Evolutionary conservation across 1,140 invertebrate species (phyloP).

Genomic region (Zaprionus inermis): DNA sequence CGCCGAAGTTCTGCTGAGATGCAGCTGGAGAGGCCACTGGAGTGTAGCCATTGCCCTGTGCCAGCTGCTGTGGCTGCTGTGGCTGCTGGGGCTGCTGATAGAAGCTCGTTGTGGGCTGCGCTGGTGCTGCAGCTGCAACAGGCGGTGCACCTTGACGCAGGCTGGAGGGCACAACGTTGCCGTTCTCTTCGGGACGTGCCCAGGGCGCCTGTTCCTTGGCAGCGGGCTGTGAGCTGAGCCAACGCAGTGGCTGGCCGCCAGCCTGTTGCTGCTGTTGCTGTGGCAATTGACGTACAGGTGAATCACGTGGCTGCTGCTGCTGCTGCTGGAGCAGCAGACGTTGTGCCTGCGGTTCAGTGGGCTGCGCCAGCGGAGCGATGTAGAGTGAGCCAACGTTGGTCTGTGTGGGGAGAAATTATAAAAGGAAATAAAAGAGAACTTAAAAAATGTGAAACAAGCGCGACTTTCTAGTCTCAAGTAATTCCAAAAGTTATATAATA

Average conservation of each 20-base stretch:
- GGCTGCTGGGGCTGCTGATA: constrained; percentile 44
- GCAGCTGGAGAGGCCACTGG: constrained; percentile 18
- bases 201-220: constrained; percentile 76
- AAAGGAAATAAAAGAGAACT: background rate
- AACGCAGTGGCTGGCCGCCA: constrained; percentile 62
- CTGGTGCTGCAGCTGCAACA: constrained; percentile 6
- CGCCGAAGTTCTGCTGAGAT: constrained; percentile 68
- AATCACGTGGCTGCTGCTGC: constrained; percentile 67
- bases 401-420: constrained; percentile 23
- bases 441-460: too few relatives aligned
- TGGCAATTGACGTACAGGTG: constrained; percentile 69
- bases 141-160: constrained; percentile 46
- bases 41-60: constrained; percentile 63
- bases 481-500: too few relatives aligned
- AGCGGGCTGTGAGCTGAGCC: constrained; percentile 72
- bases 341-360: constrained; percentile 76
- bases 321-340: constrained; percentile 72
- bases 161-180: constrained; percentile 75
- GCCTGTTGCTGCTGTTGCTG: constrained; percentile 61
- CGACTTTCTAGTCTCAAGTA: too few relatives aligned
- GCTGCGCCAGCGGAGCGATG: constrained; percentile 75
- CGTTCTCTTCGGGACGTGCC: constrained; percentile 78
- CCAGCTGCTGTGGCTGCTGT: constrained; percentile 38
- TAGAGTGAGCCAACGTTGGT: constrained; percentile 81
- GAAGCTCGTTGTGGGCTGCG: constrained; percentile 44